Evolutionary conservation across 2,113 vertebrate species (phyloP).

Genomic region (Mystacornis crossleyi): DNA sequence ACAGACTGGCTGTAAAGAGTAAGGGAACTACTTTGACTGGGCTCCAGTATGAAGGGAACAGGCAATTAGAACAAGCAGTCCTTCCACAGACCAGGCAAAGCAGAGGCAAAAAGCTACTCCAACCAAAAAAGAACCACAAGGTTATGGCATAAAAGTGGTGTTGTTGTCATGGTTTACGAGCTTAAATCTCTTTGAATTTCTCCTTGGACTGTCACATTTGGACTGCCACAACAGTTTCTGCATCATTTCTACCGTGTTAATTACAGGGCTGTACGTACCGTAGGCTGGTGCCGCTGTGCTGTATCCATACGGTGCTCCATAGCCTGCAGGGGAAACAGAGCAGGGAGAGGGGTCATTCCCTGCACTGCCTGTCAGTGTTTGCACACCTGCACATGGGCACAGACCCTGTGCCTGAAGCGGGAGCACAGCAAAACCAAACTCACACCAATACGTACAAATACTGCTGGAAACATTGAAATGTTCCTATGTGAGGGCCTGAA

Average conservation of each 20-base stretch:
- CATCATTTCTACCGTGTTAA: not conserved
- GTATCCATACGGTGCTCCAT: slow-evolving; percentile 94
- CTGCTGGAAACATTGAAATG: not conserved
- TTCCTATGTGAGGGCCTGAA: not conserved
- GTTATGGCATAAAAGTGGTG: slow-evolving; percentile 77
- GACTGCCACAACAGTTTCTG: slow-evolving; percentile 26
- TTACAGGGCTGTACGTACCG: slow-evolving; percentile 82
- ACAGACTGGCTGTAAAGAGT: slow-evolving; percentile 77
- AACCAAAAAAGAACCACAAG: slow-evolving; percentile 85
- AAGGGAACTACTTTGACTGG: slow-evolving; percentile 73
- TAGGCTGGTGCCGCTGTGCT: slow-evolving; percentile 94
- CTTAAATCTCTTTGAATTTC: slow-evolving; percentile 53
- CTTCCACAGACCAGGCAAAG: slow-evolving; percentile 80
- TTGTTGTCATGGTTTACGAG: slow-evolving; percentile 58
- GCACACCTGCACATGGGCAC: not conserved
- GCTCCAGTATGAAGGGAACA: slow-evolving; percentile 76
- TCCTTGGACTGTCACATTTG: slow-evolving; percentile 55
- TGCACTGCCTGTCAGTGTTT: not conserved
- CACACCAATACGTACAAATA: not conserved
- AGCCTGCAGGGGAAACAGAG: slow-evolving; percentile 81
- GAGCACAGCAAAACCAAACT: not conserved
- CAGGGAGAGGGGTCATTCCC: not conserved
- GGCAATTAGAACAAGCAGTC: slow-evolving; percentile 83
- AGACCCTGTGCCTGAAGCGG: not conserved
- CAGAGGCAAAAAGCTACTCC: slow-evolving; percentile 82